Percentiles rank a stretch among this genome's conserved stretches.
These are phyloP conservation scores for Urocitellus parryii DNA, from an alignment of 2,113 vertebrate genomes.

Conservation along the genomic window DNA sequence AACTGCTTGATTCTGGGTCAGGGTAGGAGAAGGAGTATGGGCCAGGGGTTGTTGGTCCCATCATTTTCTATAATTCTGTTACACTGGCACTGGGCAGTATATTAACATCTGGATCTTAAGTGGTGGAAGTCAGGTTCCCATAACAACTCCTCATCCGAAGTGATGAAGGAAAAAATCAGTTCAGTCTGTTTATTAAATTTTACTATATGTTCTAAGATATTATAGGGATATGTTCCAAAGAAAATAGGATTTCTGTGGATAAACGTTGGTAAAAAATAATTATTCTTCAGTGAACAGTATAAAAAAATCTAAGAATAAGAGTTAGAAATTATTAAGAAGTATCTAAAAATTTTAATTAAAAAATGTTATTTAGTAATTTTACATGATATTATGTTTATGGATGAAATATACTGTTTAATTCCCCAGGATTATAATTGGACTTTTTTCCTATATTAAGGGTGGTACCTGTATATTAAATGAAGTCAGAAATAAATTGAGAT, in stretches of 20 bases:
- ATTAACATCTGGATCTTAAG: neutral
- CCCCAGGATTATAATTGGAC: neutral
- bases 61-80: neutral
- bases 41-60: accelerated
- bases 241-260: neutral
- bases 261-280: neutral
- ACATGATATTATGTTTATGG: neutral
- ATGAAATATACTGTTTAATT: neutral
- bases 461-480: neutral
- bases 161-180: neutral
- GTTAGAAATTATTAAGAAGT: neutral
- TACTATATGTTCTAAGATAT: neutral
- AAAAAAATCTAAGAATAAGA: neutral
- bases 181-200: neutral
- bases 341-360: neutral
- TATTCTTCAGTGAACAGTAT: neutral
- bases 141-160: neutral
- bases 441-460: accelerated
- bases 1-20: neutral
- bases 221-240: neutral
- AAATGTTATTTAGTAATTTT: neutral
- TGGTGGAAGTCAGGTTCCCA: neutral
- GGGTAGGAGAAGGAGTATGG: accelerated
- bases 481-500: neutral
- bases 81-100: neutral